Base-by-base conservation (phyloP, 2,888 invertebrate genomes). In the Phaonia tiefii region DNA sequence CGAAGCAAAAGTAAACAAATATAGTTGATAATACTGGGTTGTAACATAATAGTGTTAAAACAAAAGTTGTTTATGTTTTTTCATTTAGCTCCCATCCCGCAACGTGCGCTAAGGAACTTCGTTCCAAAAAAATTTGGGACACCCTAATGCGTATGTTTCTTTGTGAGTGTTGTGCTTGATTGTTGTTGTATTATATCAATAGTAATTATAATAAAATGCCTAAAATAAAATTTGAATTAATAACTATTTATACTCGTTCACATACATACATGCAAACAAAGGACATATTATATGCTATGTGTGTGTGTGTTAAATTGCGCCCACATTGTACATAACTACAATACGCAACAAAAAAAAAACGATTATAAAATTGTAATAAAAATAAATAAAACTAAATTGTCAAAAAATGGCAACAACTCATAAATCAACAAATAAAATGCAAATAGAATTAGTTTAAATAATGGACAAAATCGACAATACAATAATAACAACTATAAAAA, bases 131-230 rank as follows among this genome's bases (percentile, higher is more conserved):
- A n/a, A n/a, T n/a, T n/a, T n/a, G n/a, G n/a, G n/a, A n/a, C n/a
- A n/a, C n/a, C n/a, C n/a, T n/a, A n/a, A n/a, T n/a, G 11, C 8
- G 17, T 46, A 11, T n/a, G 56, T 25, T 37, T 46, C 1, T 20
- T 11, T 10, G 20, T 46, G 13, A 13, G 37, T 65, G 54, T 67
- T 49, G 26, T 70, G 3, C 44, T 26, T 49, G 26, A 26, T 66
- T 49, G 42, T 80, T 80, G 71, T 77, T 71, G 75, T 67, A 66
- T 75, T 81, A 78, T 83, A 84, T 83, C 80, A 83, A 84, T 84
- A 81, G 83, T 84, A 84, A 84, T 84, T 84, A 84, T 83, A 83
- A 83, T 85, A 85, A 85, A 85, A 85, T 84, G 83, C 83, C 83
- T 75, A 84, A 84, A 85, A 83, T 83, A 84, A 84, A 84, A 84